Conservation (phyloP, 2,888 invertebrate genomes). For the Eledone cirrhosa region DNA sequence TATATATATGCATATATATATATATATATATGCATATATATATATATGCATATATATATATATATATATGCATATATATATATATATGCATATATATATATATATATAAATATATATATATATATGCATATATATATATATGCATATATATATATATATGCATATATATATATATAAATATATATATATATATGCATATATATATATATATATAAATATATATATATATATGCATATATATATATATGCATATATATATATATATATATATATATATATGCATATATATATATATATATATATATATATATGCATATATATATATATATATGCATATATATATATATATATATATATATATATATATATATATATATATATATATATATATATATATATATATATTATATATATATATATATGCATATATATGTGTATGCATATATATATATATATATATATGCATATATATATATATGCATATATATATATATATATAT, state of each 20-base stretch:
- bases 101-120: background rate
- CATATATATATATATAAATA: background rate
- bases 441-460: conserved; percentile 6
- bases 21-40: background rate
- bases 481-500: too few species aligned
- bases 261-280: background rate
- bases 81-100: background rate
- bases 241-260: background rate
- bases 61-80: background rate
- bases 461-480: background rate
- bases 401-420: background rate
- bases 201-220: background rate
- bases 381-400: background rate
- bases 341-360: background rate
- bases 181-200: background rate
- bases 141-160: background rate
- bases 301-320: background rate
- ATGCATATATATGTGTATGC: conserved; percentile 6
- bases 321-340: background rate
- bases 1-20: background rate
- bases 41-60: background rate
- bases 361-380: background rate
- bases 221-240: background rate
- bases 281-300: background rate
- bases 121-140: background rate